Evolutionary conservation across 2,888 invertebrate genomes (phyloP).

Genomic region (Athrips mouffetella): DNA sequence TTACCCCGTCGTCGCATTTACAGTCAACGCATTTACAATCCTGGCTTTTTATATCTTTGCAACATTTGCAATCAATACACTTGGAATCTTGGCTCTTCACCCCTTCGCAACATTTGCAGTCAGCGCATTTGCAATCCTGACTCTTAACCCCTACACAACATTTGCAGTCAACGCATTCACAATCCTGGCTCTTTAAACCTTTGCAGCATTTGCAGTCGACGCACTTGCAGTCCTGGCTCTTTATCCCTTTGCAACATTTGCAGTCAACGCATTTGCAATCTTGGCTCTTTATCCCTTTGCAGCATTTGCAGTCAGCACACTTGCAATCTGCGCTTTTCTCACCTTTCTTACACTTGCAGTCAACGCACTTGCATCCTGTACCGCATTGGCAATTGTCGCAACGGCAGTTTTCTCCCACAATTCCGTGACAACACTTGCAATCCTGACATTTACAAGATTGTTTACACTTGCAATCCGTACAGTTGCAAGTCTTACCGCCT

Average conservation of each 20-base stretch:
- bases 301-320: slow-evolving; percentile 25
- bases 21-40: slow-evolving; percentile 22
- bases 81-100: background rate
- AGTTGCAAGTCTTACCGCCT: background rate
- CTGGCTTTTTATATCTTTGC: slow-evolving; percentile 13
- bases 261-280: background rate
- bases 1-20: too few species aligned
- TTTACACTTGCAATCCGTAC: background rate
- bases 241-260: background rate
- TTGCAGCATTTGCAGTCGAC: slow-evolving; percentile 17
- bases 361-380: background rate
- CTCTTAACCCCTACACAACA: background rate
- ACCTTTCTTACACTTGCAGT: background rate
- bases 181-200: too few species aligned
- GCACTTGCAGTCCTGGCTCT: slow-evolving; percentile 4
- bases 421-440: background rate
- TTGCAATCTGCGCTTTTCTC: background rate
- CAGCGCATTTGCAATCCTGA: slow-evolving; percentile 6
- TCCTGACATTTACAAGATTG: background rate
- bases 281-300: background rate
- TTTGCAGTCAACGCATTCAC: background rate
- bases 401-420: background rate
- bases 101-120: slow-evolving; percentile 22
- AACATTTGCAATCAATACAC: slow-evolving; percentile 17
- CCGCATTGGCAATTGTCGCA: background rate